Base-by-base conservation (phyloP, 2,113 vertebrate genomes). In the Labeo rohita region DNA sequence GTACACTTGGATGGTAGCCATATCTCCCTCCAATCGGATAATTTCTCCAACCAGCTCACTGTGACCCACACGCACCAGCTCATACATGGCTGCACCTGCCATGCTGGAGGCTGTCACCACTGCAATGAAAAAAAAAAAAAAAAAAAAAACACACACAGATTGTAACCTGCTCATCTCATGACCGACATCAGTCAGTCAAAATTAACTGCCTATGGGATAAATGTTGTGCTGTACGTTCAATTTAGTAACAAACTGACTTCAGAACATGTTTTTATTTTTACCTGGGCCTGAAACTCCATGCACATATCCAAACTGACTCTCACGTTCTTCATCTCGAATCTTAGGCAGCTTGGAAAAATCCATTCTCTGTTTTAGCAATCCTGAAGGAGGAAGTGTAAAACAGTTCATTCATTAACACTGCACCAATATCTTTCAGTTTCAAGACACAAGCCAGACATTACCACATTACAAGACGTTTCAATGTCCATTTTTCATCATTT, bases 1-100 rank as follows among this genome's bases (percentile, higher is more conserved):
- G 12, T 99, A 99, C 85, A 99, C 98, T 91, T 99, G 98, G 81
- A 99, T 97, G 56, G 98, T 99, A 15, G 98, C 98, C 97, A 99
- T 96, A 88, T 99, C 98, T 13, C 98, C 98, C 90, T 99, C 98
- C 90, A 99, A 89, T 3, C 98, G 96, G 92, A 99, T 99, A 87
- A 99, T 99, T 92, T 99, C 98, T 90, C 98, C 98, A 50, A 99
- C 98, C 90, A 99, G 92, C 65, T 99, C 98, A 0, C 96, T 96
- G 94, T 99, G 98, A 76, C 98, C 97, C 2, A 99, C 98, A 86
- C 98, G 96, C 4, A 99, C 98, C 93, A 99, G 93, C 90, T 99
- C 98, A 1, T 99, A 99, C 98, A 99, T 99, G 73, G 98, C 98
- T 15, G 98, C 97, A 15, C 98, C 98, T 0, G 97, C 95, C 98